Conservation (phyloP, 2,888 invertebrate species). For the Eugnorisma glareosa region DNA sequence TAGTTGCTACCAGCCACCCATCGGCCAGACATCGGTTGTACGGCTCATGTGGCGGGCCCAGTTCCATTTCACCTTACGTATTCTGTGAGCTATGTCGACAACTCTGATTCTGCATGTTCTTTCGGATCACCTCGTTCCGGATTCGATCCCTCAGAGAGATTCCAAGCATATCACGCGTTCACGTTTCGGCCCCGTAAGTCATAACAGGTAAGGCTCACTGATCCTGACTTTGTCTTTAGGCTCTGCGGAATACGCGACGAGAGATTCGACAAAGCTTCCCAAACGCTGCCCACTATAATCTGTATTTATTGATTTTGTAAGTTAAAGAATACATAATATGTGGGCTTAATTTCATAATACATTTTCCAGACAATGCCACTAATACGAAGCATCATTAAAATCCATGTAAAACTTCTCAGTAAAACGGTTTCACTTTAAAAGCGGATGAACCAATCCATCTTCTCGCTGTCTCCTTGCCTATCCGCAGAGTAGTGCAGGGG, state of each 20-base stretch:
- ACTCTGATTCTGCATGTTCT: too few relatives aligned
- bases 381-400: not conserved
- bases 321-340: not conserved
- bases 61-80: too few relatives aligned
- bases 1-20: too few relatives aligned
- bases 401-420: too few relatives aligned
- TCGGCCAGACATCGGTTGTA: too few relatives aligned
- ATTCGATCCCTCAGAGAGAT: too few relatives aligned
- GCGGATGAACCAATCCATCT: slow-evolving; percentile 26
- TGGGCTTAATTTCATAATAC: not conserved
- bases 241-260: not conserved
- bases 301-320: not conserved
- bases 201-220: not conserved
- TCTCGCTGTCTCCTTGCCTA: slow-evolving; percentile 69
- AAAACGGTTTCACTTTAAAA: slow-evolving; percentile 31
- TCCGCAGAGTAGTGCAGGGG: slow-evolving; percentile 54
- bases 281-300: not conserved
- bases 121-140: too few relatives aligned
- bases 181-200: not conserved
- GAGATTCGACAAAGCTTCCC: not conserved
- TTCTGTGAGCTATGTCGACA: too few relatives aligned
- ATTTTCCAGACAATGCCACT: not conserved
- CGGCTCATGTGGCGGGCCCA: too few relatives aligned
- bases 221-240: not conserved
- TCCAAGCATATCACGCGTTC: not conserved